Percentiles rank a stretch among this genome's conserved stretches.
Evolutionary conservation across 1,140 invertebrate species (phyloP).

Genomic region (Lucilia sericata): DNA sequence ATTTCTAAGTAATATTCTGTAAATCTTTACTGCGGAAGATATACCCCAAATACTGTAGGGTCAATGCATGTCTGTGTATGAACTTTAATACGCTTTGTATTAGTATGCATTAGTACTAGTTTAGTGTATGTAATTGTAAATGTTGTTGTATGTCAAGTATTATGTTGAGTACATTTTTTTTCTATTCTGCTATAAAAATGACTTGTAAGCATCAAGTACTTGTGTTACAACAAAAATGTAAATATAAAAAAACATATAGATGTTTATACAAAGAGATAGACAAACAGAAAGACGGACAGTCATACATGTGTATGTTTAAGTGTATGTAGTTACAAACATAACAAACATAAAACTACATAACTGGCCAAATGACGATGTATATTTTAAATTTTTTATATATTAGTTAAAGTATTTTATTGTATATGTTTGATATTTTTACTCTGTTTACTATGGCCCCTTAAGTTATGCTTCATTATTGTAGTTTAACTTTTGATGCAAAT

Average conservation of each 20-base stretch:
- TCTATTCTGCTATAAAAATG: not conserved
- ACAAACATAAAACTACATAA: no score
- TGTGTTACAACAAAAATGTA: constrained; percentile 26
- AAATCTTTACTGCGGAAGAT: no score
- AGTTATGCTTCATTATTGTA: constrained; percentile 24
- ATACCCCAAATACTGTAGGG: no score
- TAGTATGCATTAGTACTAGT: constrained; percentile 25
- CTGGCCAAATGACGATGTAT: no score
- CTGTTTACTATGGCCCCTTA: not conserved
- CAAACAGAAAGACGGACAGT: not conserved
- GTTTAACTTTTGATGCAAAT: constrained; percentile 13
- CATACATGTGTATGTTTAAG: not conserved
- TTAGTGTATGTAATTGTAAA: not conserved
- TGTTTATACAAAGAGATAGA: not conserved
- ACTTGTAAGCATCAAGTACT: constrained; percentile 23
- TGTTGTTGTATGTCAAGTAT: constrained; percentile 7
- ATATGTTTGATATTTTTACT: not conserved
- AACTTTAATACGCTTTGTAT: not conserved
- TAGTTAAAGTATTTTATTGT: not conserved
- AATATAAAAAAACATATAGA: not conserved
- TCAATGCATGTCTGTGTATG: not conserved
- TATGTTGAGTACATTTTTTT: not conserved
- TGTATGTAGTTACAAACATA: no score
- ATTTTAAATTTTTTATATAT: not conserved
- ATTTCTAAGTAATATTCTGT: no score